phyloP scores from a whole-genome alignment of 1,140 invertebrate genomes.

The Brachionus sp. region DNA sequence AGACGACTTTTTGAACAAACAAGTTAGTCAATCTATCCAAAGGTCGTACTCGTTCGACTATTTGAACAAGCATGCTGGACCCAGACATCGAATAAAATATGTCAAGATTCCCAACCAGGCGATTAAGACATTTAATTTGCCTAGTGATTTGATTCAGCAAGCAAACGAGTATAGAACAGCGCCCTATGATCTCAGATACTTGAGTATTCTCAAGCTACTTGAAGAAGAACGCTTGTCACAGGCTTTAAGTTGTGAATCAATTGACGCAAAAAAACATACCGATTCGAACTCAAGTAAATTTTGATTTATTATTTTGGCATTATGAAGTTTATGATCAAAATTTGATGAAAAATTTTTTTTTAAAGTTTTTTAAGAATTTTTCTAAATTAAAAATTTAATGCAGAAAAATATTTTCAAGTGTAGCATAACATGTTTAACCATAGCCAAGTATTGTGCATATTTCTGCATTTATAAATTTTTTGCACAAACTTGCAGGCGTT shows the following conservation, averaged over 20 bases:
- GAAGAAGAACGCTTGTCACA: slow-evolving; percentile 22
- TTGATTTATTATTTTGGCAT: no score
- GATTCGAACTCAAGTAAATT: background rate
- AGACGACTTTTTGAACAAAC: slow-evolving; percentile 45
- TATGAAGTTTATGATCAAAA: no score
- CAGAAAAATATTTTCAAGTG: no score
- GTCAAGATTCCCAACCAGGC: slow-evolving; percentile 16
- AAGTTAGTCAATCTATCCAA: background rate
- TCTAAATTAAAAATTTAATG: no score
- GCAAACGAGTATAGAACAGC: background rate
- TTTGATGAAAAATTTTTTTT: no score
- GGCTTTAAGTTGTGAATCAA: background rate
- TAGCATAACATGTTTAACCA: no score
- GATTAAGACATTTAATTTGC: background rate
- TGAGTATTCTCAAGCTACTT: slow-evolving; percentile 26
- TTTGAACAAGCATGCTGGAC: slow-evolving; percentile 19
- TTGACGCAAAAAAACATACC: background rate
- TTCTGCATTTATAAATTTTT: no score
- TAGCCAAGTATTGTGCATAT: no score
- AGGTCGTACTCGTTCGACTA: slow-evolving; percentile 40
- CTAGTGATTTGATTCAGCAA: background rate
- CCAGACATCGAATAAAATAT: slow-evolving; percentile 21
- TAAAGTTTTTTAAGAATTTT: no score
- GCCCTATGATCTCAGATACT: slow-evolving; percentile 36
- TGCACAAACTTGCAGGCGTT: no score